Evolutionary conservation across 2,797 vertebrate species (phyloP), one percentile per base, ranked within the genome.

Genomic region (Todus mexicanus): DNA sequence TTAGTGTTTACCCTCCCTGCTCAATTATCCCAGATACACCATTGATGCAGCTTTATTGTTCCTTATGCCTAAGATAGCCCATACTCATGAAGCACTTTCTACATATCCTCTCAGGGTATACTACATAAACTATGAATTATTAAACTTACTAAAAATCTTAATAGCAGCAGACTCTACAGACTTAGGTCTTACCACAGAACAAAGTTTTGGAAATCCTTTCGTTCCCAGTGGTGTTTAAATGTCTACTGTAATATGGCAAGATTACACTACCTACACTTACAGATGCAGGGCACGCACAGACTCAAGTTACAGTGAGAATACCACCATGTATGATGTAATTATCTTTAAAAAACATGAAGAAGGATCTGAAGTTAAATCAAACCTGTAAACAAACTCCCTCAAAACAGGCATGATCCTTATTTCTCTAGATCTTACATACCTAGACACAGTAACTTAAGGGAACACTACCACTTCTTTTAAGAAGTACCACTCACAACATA

Each of bases 111-210:
- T 63, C 57, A 84, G n/a, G 25, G 6, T 57, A 40, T 1, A 38
- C 29, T 33, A 31, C 31, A 51, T 64, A 73, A 95, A 84, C 16
- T 26, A 73, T 50, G 18, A 84, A 87, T 87, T 91, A 79, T 63
- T 91, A 12, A 92, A 89, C 54, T 72, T 76, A 11, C 69, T 53
- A 53, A 83, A 89, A 75, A 69, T 25, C 47, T 72, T 56, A 70
- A 82, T 6, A 85, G 20, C 40, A 91, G 31, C 43, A 70, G 22
- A 82, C 20, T 75, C 38, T 27, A 69, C 74, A 93, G 56, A 54
- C 31, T 11, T 11, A 53, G 37, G 25, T 59, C 53, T 70, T 50
- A n/a, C 17, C 57, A 68, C 35, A 87, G 66, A 78, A 90, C 10
- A 56, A 72, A 72, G 33, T 60, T 89, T 48, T 51, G 16, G 11